Percentiles rank a stretch among this genome's conserved stretches.
Evolutionary conservation across 1,140 invertebrate species (phyloP).

Genomic region (Nephila pilipes): DNA sequence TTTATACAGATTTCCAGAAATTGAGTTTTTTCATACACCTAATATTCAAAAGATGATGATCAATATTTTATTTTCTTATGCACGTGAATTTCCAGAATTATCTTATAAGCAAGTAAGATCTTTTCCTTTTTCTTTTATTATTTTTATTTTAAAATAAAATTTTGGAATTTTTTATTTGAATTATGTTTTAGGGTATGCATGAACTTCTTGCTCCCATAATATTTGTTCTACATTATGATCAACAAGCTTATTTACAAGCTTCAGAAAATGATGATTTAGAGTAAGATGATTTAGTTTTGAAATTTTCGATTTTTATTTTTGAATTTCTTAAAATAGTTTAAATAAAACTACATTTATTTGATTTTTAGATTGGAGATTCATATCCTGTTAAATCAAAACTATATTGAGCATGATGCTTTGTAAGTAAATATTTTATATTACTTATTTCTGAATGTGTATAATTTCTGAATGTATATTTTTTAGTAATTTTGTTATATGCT

Average conservation of each 20-base stretch:
- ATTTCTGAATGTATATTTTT: no score
- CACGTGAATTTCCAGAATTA: constrained; percentile 86
- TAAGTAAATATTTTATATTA: constrained; percentile 83
- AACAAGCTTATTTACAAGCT: constrained; percentile 85
- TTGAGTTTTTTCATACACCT: constrained; percentile 88
- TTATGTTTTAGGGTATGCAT: constrained; percentile 87
- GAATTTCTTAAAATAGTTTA: background rate
- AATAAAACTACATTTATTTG: background rate
- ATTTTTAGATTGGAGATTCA: constrained; percentile 84
- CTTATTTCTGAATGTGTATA: no score
- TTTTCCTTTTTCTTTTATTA: no score
- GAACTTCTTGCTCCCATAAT: constrained; percentile 89
- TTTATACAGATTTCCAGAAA: constrained; percentile 85
- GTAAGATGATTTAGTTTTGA: constrained; percentile 79
- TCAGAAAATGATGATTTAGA: constrained; percentile 81
- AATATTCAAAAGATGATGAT: constrained; percentile 88
- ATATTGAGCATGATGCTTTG: constrained; percentile 89
- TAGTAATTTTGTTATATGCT: no score
- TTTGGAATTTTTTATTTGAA: no score
- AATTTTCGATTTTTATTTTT: constrained; percentile 22
- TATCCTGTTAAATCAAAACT: constrained; percentile 85
- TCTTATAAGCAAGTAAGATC: constrained; percentile 87
- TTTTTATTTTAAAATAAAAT: no score
- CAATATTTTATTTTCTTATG: constrained; percentile 87
- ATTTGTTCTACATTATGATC: constrained; percentile 88